A percentile compares a stretch with the other conserved stretches of the same genome.
Conservation (phyloP, 2,113 vertebrate species). For the Circaetus gallicus region DNA sequence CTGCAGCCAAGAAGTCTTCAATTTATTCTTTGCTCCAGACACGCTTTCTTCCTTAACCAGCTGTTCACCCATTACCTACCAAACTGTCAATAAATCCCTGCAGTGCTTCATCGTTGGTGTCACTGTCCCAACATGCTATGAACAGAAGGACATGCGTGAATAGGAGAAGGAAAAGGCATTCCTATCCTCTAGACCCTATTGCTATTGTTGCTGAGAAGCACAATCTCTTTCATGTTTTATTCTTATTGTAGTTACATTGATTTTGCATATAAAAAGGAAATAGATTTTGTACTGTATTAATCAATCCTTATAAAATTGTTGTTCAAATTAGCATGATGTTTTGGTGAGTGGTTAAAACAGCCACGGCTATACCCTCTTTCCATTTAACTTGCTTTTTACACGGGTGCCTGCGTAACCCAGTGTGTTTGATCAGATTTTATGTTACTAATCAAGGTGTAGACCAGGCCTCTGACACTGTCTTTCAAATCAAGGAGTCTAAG, state of each 20-base stretch:
- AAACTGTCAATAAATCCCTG: background rate
- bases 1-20: background rate
- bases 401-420: background rate
- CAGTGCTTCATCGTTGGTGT: background rate
- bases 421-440: background rate
- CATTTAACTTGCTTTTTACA: background rate
- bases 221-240: background rate
- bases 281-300: background rate
- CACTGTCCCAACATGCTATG: background rate
- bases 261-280: background rate
- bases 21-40: background rate
- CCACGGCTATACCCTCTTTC: background rate
- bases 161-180: background rate
- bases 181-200: background rate
- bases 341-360: background rate
- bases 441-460: background rate
- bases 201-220: background rate
- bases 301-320: background rate
- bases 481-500: background rate
- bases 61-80: background rate
- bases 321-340: background rate
- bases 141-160: background rate
- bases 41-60: background rate
- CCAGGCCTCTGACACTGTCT: background rate
- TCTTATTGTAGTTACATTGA: background rate